Percentiles rank a stretch among this genome's conserved stretches.
These are phyloP conservation scores for Caenorhabditis sulstoni DNA, from an alignment of 2,888 invertebrate species.

Conservation along the genomic window DNA sequence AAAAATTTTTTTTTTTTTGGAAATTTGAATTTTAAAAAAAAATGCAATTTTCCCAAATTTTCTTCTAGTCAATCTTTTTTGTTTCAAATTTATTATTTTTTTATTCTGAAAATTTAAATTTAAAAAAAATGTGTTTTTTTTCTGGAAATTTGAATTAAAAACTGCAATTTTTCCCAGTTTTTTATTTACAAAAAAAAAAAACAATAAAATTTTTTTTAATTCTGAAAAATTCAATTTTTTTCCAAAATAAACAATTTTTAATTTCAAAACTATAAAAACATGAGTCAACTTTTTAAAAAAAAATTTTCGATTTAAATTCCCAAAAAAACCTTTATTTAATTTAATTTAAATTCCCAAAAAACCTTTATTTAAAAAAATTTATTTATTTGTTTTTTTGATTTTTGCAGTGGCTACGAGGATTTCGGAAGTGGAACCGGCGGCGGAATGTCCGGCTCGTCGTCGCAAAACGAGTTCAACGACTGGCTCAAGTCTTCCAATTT, in stretches of 20 bases:
- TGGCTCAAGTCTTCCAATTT: slow-evolving; percentile 58
- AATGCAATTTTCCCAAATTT: no score
- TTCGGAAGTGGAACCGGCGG: slow-evolving; percentile 35
- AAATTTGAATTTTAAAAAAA: no score
- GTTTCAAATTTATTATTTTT: no score
- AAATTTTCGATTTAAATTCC: background rate
- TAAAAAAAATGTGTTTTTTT: no score
- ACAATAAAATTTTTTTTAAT: no score
- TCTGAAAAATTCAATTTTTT: background rate
- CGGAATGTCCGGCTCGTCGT: slow-evolving; percentile 51
- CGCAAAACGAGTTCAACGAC: slow-evolving; percentile 58
- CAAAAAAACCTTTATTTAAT: background rate
- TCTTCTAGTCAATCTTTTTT: background rate
- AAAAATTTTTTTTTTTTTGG: no score
- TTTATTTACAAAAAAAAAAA: no score
- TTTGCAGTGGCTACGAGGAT: slow-evolving; percentile 59
- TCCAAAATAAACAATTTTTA: no score
- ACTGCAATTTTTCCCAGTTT: background rate
- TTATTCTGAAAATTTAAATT: no score
- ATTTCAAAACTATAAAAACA: no score
- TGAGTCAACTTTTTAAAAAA: background rate
- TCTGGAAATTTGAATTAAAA: no score
- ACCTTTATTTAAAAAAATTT: background rate
- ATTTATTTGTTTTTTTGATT: background rate
- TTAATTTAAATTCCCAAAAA: background rate